Conservation (phyloP, 37 sponge, comb jelly and placozoan species). For the Bolinopsis microptera region DNA sequence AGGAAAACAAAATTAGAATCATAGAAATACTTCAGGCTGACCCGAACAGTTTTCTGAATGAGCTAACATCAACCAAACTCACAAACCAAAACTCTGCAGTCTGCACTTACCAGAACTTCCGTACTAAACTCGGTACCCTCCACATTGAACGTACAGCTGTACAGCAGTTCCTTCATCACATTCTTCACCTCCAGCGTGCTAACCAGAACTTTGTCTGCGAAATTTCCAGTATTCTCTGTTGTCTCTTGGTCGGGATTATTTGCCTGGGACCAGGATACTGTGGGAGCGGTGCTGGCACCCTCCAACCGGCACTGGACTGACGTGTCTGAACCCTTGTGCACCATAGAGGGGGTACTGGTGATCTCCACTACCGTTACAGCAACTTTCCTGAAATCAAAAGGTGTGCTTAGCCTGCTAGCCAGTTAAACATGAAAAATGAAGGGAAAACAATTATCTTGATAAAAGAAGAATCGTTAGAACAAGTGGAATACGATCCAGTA, state of each 20-base stretch:
- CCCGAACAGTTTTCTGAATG: too few relatives aligned
- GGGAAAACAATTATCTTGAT: background rate
- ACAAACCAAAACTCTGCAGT: too few relatives aligned
- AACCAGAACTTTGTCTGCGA: background rate
- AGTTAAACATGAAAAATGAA: background rate
- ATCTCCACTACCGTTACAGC: background rate
- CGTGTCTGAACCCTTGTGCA: constrained; percentile 25
- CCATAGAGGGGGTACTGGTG: background rate
- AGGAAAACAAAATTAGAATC: too few relatives aligned
- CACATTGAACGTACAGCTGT: background rate
- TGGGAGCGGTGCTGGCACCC: background rate
- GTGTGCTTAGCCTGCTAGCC: background rate
- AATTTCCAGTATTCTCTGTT: background rate
- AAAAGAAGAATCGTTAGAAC: too few relatives aligned
- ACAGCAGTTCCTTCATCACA: background rate
- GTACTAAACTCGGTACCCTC: background rate
- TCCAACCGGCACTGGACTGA: background rate
- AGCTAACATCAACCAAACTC: too few relatives aligned
- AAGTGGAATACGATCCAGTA: too few relatives aligned
- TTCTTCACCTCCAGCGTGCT: background rate
- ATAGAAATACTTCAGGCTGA: too few relatives aligned
- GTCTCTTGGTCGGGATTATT: background rate
- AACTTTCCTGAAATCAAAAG: constrained; percentile 4
- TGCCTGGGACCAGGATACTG: background rate
- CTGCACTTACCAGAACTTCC: background rate